Base-by-base conservation (phyloP, 2,113 vertebrate genomes). In the Oreotrochilus melanogaster region DNA sequence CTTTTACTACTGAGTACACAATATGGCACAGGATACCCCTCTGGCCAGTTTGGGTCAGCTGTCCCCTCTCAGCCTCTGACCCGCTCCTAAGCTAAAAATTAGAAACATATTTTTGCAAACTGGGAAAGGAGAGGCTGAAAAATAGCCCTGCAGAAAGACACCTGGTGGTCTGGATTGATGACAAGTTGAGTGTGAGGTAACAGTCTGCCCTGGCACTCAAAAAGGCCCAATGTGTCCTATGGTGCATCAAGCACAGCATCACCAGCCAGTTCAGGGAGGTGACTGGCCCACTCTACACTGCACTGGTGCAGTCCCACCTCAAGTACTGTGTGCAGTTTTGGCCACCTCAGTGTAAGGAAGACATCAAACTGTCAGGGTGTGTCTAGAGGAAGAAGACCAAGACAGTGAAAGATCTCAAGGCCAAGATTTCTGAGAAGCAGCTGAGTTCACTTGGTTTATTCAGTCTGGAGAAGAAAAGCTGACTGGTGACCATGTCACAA, bases 201-300 rank as follows among this genome's bases (percentile, higher is more conserved):
- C 43, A 35, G 43, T 6, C 27, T 48, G 27, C 43, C 54, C 42
- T 47, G 24, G 56, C n/a, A 74, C 25, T 21, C 45, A 51, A 15
- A 51, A n/a, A 22, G 45, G 14, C 28, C 33, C 62, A 14, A 16
- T 2, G 2, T n/a, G 35, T 25, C 57, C 28, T 51, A 23, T 5
- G 11, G 27, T 25, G 17, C 28, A 51, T 39, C 35, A 39, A 25
- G 47, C 47, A 62, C 47, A 39, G 45, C 45, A 50, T 31, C 1
- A 4, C 28, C 5, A 39, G 45, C 28, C 4, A 1, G 18, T 13
- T 2, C 1, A 27, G 47, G 23, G 5, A 33, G 48, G 37, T 2
- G 14, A 33, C 2, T 33, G 22, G 33, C 23, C 30, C 22, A 57
- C 30, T 31, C 30, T 15, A 14, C 28, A 25, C 71, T 19, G 11